These are phyloP conservation scores for Dendroctonus valens DNA, from an alignment of 1,140 invertebrate species.

Conservation along the genomic window DNA sequence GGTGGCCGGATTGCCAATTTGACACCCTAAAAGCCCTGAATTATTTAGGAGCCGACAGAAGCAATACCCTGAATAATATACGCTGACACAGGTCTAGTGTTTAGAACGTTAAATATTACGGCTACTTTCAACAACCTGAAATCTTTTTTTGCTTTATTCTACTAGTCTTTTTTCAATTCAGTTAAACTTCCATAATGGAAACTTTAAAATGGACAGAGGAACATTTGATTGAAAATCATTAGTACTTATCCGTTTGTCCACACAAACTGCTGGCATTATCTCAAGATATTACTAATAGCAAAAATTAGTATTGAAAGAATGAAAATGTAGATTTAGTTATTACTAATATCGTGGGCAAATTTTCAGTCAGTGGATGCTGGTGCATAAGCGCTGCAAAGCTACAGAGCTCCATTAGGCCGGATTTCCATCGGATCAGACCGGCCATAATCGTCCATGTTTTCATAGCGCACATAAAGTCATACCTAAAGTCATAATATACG, in stretches of 20 bases:
- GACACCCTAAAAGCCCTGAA: constrained; percentile 47
- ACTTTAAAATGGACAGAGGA: background rate
- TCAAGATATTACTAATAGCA: background rate
- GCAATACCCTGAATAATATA: constrained; percentile 43
- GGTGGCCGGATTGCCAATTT: constrained; percentile 42
- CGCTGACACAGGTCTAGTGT: constrained; percentile 45
- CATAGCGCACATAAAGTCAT: too few relatives aligned
- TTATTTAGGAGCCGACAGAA: constrained; percentile 47
- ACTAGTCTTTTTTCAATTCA: constrained; percentile 8
- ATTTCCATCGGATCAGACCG: too few relatives aligned
- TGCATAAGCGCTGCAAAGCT: too few relatives aligned
- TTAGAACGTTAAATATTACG: constrained; percentile 46
- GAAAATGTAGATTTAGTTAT: background rate
- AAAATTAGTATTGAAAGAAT: background rate
- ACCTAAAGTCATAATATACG: too few relatives aligned
- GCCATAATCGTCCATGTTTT: too few relatives aligned
- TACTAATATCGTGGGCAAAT: too few relatives aligned
- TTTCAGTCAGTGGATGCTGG: too few relatives aligned
- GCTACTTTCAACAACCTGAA: constrained; percentile 39
- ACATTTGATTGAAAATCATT: background rate
- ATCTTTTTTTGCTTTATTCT: constrained; percentile 16
- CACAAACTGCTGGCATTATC: background rate
- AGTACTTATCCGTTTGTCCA: background rate
- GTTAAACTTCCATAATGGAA: too few relatives aligned
- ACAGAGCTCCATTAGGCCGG: too few relatives aligned